A percentile compares a stretch with the other conserved stretches of the same genome.
These are phyloP conservation scores for Polypterus bichir DNA, from an alignment of 2,113 vertebrate genomes.

Conservation along the genomic window DNA sequence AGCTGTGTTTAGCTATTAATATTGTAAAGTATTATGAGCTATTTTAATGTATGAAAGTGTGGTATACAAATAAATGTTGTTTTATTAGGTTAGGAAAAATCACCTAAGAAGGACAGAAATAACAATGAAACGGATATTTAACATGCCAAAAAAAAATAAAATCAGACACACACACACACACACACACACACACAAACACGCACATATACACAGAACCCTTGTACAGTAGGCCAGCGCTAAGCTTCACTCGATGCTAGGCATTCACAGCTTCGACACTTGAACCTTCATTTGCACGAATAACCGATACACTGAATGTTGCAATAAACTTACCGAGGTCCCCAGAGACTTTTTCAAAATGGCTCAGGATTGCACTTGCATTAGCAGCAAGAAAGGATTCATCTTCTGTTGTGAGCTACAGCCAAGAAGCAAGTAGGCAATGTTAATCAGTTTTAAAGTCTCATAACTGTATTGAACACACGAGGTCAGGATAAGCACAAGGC, in stretches of 20 bases:
- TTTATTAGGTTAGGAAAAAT: background rate
- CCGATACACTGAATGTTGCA: too few relatives aligned
- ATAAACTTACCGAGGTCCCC: slow-evolving; percentile 63
- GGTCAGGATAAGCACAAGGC: slow-evolving; percentile 1
- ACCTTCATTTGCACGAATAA: too few relatives aligned
- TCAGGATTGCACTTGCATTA: slow-evolving; percentile 74
- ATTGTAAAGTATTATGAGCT: too few relatives aligned
- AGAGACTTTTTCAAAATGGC: slow-evolving; percentile 89
- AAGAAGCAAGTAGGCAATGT: slow-evolving; percentile 5
- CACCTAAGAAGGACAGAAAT: background rate
- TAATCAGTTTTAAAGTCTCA: background rate
- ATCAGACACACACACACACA: background rate
- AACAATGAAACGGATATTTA: background rate
- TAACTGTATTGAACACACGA: background rate
- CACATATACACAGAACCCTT: too few relatives aligned
- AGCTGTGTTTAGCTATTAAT: background rate
- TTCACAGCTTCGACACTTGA: too few relatives aligned
- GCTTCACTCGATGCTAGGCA: too few relatives aligned
- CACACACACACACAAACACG: background rate
- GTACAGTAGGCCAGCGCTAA: too few relatives aligned
- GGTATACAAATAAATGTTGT: background rate
- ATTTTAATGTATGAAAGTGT: too few relatives aligned
- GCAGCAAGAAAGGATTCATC: slow-evolving; percentile 78
- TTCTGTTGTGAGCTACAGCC: slow-evolving; percentile 66
- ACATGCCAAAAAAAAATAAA: background rate